Conservation (phyloP, 2,888 invertebrate genomes). For the Mesoligia furuncula region DNA sequence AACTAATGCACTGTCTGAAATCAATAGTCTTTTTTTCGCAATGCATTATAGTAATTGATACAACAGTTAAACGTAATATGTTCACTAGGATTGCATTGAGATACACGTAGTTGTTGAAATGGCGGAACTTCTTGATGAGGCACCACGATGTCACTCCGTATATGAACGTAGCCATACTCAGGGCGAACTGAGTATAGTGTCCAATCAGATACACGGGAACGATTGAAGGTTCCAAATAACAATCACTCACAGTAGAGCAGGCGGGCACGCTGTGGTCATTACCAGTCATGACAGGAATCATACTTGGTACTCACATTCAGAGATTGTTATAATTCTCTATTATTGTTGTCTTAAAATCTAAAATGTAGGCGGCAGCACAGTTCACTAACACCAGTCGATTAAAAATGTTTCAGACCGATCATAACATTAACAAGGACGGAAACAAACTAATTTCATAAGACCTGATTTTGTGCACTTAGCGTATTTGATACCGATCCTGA, state of each 20-base stretch:
- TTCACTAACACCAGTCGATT: background rate
- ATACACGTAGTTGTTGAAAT: conserved; percentile 40
- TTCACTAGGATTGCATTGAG: conserved; percentile 27
- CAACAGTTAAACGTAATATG: conserved; percentile 6
- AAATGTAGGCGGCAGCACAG: background rate
- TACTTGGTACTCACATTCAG: background rate
- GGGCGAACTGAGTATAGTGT: background rate
- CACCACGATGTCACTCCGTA: conserved; percentile 41
- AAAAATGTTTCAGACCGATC: background rate
- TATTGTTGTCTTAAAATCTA: background rate
- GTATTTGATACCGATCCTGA: conserved; percentile 1
- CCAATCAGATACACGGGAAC: background rate
- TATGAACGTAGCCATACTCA: conserved; percentile 22
- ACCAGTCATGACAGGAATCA: background rate
- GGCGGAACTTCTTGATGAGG: conserved; percentile 33
- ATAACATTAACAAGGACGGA: background rate
- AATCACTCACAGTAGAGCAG: background rate
- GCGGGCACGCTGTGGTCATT: background rate
- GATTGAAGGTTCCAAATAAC: background rate
- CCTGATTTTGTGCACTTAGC: background rate
- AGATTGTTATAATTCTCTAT: background rate
- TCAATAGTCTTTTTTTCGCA: background rate
- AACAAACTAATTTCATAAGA: background rate
- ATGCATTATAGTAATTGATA: conserved; percentile 6
- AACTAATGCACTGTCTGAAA: background rate